Evolutionary conservation across 1,140 invertebrate species (phyloP).

Genomic region (Bombus difficillimus): DNA sequence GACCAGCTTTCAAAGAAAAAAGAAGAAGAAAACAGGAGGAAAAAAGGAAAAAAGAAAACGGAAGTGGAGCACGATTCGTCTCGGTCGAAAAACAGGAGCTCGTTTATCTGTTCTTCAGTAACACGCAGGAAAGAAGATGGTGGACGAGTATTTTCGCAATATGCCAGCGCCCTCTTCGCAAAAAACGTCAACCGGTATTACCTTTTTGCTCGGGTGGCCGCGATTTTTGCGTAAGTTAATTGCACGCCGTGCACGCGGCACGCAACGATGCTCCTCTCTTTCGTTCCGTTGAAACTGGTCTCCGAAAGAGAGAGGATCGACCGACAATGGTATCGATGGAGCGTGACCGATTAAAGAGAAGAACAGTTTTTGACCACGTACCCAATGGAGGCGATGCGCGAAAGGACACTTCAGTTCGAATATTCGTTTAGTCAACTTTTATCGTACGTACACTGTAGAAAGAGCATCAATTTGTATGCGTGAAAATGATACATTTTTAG

Average conservation of each 20-base stretch:
- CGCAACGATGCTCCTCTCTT: constrained; percentile 33
- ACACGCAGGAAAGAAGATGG: background rate
- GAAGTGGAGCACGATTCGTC: constrained; percentile 26
- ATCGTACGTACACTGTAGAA: no score
- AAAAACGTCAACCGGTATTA: constrained; percentile 3
- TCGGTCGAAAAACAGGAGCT: constrained; percentile 12
- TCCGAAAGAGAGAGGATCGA: background rate
- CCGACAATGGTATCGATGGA: constrained; percentile 45
- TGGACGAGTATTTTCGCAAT: constrained; percentile 9
- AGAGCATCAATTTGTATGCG: no score
- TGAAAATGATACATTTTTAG: no score
- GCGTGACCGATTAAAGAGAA: background rate
- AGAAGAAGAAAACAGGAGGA: background rate
- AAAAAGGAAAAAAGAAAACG: background rate
- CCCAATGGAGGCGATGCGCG: background rate
- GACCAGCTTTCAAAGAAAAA: background rate
- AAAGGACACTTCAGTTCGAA: no score
- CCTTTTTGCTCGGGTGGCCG: constrained; percentile 12
- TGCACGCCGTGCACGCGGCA: constrained; percentile 38
- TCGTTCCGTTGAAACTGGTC: constrained; percentile 46
- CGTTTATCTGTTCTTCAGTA: constrained; percentile 2
- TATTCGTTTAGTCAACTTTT: no score
- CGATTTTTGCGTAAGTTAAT: constrained; percentile 32
- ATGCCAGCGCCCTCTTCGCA: background rate
- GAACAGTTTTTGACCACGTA: background rate